phyloP scores from a whole-genome alignment of 2,797 vertebrate species.

The Scyliorhinus canicula region DNA sequence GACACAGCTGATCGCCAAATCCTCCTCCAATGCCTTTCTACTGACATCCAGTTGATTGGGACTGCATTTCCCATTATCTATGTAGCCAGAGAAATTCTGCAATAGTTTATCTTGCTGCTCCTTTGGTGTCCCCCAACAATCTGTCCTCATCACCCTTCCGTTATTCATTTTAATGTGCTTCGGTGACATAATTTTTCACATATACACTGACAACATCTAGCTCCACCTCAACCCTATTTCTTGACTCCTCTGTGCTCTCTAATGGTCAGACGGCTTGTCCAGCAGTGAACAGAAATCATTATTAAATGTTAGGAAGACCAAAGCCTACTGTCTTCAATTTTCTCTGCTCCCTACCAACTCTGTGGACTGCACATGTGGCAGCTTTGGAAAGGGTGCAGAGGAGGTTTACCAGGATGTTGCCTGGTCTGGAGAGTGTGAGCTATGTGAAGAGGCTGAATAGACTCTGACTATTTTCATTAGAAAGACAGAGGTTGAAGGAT shows the following conservation, averaged over 20 bases:
- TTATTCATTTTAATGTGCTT: neutral
- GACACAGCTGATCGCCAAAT: neutral
- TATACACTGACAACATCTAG: neutral
- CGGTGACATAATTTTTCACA: neutral
- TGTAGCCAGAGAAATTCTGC: neutral
- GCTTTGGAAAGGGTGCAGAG: too few species aligned
- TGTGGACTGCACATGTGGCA: neutral
- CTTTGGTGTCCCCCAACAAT: neutral
- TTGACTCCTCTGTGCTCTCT: neutral
- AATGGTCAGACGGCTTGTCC: neutral
- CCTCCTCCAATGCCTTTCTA: neutral
- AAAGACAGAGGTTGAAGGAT: too few species aligned
- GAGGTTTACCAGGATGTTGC: too few species aligned
- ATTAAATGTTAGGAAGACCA: neutral
- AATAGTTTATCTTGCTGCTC: neutral
- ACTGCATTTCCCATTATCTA: neutral
- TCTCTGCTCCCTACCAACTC: neutral
- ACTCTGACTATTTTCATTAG: too few species aligned
- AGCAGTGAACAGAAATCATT: too few species aligned
- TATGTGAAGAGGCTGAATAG: too few species aligned
- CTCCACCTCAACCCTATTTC: neutral
- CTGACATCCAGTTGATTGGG: neutral
- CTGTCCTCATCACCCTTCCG: neutral
- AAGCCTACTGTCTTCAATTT: neutral
- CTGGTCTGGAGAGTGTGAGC: too few species aligned